phyloP scores from a whole-genome alignment of 2,888 invertebrate species.

The Theodoxus fluviatilis region DNA sequence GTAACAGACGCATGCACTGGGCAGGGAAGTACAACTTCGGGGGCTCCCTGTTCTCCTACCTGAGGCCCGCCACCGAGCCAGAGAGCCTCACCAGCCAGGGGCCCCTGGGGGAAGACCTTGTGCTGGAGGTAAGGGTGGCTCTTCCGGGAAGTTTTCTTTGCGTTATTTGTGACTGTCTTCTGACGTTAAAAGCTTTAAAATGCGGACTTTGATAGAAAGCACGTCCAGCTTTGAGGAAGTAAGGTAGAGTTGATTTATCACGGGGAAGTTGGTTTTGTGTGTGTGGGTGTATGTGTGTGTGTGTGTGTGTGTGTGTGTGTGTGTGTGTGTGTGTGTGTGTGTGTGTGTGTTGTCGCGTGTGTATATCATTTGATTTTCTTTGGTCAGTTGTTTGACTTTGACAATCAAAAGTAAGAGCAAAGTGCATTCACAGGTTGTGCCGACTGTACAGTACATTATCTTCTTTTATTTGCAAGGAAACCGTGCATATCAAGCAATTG shows the following conservation, averaged over 20 bases:
- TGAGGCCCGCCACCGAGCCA: conserved; percentile 71
- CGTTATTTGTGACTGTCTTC: neutral
- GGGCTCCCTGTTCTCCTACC: conserved; percentile 87
- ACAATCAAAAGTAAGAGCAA: no score
- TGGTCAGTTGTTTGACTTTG: no score
- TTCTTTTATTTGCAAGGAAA: no score
- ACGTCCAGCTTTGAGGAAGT: no score
- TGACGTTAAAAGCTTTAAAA: no score
- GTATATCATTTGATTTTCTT: no score
- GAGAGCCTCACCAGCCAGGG: conserved; percentile 85
- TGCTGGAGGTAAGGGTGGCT: conserved; percentile 85
- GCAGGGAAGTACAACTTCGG: conserved; percentile 81
- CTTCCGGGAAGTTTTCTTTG: no score
- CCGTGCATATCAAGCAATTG: no score
- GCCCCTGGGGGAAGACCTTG: conserved; percentile 88
- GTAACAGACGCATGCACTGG: conserved; percentile 92
- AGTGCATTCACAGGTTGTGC: no score
- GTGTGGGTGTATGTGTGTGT: neutral
- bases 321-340: neutral
- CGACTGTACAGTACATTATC: no score
- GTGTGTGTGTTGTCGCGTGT: no score
- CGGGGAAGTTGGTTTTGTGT: neutral
- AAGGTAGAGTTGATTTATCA: neutral
- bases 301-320: neutral
- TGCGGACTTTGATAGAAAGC: no score